Conservation (phyloP, 53 echinoderm and acorn worm genomes). For the Astropecten irregularis region DNA sequence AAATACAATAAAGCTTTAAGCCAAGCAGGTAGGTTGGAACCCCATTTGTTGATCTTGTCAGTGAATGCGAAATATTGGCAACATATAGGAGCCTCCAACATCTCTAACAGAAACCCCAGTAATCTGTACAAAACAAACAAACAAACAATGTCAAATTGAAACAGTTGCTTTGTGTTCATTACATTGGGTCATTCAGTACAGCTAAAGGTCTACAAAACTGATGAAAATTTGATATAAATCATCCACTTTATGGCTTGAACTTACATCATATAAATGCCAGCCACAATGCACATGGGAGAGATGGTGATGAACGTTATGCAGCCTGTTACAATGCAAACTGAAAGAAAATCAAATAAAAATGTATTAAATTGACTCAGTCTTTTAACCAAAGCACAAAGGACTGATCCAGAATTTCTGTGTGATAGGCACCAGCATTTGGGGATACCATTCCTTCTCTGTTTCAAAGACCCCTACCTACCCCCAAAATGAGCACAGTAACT, state of each 20-base stretch:
- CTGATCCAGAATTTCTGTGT: no score
- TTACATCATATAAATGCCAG: constrained; percentile 82
- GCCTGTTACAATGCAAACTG: constrained; percentile 70
- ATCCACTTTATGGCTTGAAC: neutral
- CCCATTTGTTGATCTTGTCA: constrained; percentile 79
- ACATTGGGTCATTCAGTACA: no score
- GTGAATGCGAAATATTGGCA: constrained; percentile 84
- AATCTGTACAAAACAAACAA: constrained; percentile 49
- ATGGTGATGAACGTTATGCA: constrained; percentile 50
- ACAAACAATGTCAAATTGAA: neutral
- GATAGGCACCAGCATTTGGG: no score
- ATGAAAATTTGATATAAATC: no score
- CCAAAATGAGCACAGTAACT: no score
- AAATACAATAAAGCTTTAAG: constrained; percentile 84
- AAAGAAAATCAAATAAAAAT: constrained; percentile 1
- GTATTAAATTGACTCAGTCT: no score
- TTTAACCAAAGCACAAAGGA: no score
- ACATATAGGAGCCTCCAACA: constrained; percentile 90
- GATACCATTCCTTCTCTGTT: no score
- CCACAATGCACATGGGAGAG: constrained; percentile 62
- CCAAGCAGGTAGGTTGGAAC: constrained; percentile 65
- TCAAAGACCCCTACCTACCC: no score
- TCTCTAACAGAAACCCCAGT: constrained; percentile 65
- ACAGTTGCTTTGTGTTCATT: no score
- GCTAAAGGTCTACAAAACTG: no score